Base-by-base conservation (phyloP, 2,113 vertebrate genomes). In the Rhinolophus sinicus region DNA sequence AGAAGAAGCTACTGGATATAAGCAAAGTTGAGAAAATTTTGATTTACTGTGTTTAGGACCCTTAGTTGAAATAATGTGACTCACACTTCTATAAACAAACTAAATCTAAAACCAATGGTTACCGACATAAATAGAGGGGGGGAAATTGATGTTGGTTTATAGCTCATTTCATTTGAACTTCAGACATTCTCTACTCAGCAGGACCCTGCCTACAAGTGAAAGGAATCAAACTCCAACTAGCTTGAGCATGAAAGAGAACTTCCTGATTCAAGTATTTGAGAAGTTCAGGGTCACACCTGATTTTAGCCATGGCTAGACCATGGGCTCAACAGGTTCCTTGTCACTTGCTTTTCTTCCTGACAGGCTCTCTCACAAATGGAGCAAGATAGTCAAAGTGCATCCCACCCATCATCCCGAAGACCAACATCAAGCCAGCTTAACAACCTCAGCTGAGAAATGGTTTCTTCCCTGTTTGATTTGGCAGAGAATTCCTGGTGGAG, bases 31-130 rank as follows among this genome's bases (percentile, higher is more conserved):
- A 69, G 18, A 52, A 13, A 35, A 62, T 58, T 90, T 91, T 35
- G 3, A 67, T 35, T 44, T 90, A 6, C 24, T 62, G 5, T 64
- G 16, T 78, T 89, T 75, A 21, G 26, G 60, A 40, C 9, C 15
- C 16, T 67, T 35, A 92, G 3, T 56, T 83, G 76, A 96, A 50
- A 91, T 84, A 97, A 88, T 33, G 83, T 80, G 72, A 35, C 28
- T 92, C 60, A 88, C n/a, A 69, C 24, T 19, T 92, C 19, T 56
- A 58, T 30, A 91, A 87, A 35, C 11, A 93, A 87, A 83, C 72
- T 35, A 33, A 92, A 54, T 95, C 33, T 30, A 76, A 78, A 84
- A 80, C 16, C 19, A 40, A 30, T 70, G 35, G 12, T 75, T 92
- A 75, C 28, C 64, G 86, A 93, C 3, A 95, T 30, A 88, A 40